Evolutionary conservation across 1,140 invertebrate species (phyloP).

Genomic region (Pseudomyrmex sp.): DNA sequence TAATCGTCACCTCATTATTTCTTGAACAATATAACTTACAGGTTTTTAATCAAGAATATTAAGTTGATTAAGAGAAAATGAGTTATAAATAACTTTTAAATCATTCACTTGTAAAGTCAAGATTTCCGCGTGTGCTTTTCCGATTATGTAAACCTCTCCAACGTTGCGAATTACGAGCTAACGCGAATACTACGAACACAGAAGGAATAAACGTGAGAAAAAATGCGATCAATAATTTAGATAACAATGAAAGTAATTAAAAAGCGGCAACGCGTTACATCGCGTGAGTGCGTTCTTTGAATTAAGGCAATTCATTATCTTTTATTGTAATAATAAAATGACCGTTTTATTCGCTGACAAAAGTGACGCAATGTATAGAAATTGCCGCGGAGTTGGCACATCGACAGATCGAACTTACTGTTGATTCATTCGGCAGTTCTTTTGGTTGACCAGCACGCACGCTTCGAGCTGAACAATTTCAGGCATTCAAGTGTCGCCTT

Average conservation of each 20-base stretch:
- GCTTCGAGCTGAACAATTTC: slow-evolving; percentile 1
- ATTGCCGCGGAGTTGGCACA: neutral
- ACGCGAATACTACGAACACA: neutral
- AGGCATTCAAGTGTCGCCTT: neutral
- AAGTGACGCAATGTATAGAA: slow-evolving; percentile 33
- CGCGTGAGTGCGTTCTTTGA: neutral
- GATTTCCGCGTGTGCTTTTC: neutral
- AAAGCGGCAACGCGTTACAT: neutral
- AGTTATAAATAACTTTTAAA: neutral
- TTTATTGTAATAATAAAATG: slow-evolving; percentile 20
- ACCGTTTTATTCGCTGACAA: neutral
- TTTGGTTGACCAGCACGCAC: neutral
- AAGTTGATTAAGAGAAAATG: slow-evolving; percentile 34
- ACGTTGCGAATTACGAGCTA: slow-evolving; percentile 39
- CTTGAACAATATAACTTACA: too few species aligned
- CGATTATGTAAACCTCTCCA: slow-evolving; percentile 38
- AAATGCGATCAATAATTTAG: slow-evolving; percentile 29
- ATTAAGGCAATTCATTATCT: slow-evolving; percentile 46
- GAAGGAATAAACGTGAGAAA: slow-evolving; percentile 15
- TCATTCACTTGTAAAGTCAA: neutral
- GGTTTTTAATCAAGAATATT: too few species aligned
- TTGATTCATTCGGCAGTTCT: slow-evolving; percentile 15
- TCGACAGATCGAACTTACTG: slow-evolving; percentile 5
- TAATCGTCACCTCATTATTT: slow-evolving; percentile 23
- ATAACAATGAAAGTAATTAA: slow-evolving; percentile 33